Conservation (phyloP, 2,888 invertebrate species). For the Alitta virens region DNA sequence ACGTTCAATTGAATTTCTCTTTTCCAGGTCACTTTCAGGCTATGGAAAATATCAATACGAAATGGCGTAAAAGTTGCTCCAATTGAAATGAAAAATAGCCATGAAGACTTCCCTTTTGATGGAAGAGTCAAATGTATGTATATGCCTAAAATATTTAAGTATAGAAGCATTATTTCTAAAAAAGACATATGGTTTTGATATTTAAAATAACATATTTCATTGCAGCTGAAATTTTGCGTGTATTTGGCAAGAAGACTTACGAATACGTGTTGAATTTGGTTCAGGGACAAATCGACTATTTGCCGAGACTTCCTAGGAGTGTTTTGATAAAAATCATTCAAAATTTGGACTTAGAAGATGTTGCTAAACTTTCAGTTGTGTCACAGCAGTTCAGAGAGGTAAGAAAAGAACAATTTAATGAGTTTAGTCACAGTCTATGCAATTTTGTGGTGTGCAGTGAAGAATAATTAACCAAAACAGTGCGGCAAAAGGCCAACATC, state of each 20-base stretch:
- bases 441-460: too few relatives aligned
- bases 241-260: constrained; percentile 40
- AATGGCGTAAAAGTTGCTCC: constrained; percentile 40
- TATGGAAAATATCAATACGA: constrained; percentile 52
- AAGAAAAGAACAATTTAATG: not conserved
- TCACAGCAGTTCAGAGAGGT: constrained; percentile 45
- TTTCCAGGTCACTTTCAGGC: constrained; percentile 44
- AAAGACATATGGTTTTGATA: too few relatives aligned
- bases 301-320: constrained; percentile 40
- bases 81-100: constrained; percentile 34
- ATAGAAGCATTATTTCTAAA: too few relatives aligned
- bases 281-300: constrained; percentile 45
- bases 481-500: too few relatives aligned
- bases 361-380: constrained; percentile 41
- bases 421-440: too few relatives aligned
- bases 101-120: constrained; percentile 49
- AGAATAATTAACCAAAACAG: too few relatives aligned
- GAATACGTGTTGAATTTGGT: constrained; percentile 40
- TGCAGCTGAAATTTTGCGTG: constrained; percentile 47
- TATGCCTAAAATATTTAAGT: too few relatives aligned
- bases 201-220: too few relatives aligned
- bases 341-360: constrained; percentile 48
- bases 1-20: too few relatives aligned
- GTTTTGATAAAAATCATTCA: constrained; percentile 40
- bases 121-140: constrained; percentile 43